A percentile compares a stretch with the other conserved stretches of the same genome.
Conservation (phyloP, 2,797 vertebrate genomes). For the Thunnus albacares region DNA sequence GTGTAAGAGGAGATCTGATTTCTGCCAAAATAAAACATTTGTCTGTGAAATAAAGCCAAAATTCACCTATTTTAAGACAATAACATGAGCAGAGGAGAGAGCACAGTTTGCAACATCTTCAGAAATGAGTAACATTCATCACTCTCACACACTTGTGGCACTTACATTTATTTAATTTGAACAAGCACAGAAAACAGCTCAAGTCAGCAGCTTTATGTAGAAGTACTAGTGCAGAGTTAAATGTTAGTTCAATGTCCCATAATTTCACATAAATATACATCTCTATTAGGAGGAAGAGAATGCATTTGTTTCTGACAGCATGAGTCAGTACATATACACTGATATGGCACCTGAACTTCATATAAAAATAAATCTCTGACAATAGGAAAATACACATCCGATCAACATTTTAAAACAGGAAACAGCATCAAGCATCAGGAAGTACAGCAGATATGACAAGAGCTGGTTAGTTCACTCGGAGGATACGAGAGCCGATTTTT, state of each 20-base stretch:
- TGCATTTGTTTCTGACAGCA: conserved; percentile 71
- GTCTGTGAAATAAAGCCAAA: not conserved
- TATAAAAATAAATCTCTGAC: conserved; percentile 84
- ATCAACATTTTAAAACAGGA: conserved; percentile 50
- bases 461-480: conserved; percentile 1
- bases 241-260: conserved; percentile 84
- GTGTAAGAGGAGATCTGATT: not conserved
- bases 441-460: conserved; percentile 17
- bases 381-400: conserved; percentile 63
- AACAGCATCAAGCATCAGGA: conserved; percentile 35
- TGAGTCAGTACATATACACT: conserved; percentile 89
- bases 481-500: not conserved
- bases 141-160: not conserved
- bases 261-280: conserved; percentile 83
- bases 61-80: not conserved
- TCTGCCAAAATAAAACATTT: not conserved
- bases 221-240: conserved; percentile 88
- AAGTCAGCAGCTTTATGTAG: conserved; percentile 63
- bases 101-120: not conserved
- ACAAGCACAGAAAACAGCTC: conserved; percentile 49
- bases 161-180: conserved; percentile 68
- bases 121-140: not conserved
- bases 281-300: conserved; percentile 61
- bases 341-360: conserved; percentile 87
- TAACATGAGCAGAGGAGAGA: not conserved